Base-by-base conservation (phyloP, 2,113 vertebrate species). In the Salvelinus fontinalis region DNA sequence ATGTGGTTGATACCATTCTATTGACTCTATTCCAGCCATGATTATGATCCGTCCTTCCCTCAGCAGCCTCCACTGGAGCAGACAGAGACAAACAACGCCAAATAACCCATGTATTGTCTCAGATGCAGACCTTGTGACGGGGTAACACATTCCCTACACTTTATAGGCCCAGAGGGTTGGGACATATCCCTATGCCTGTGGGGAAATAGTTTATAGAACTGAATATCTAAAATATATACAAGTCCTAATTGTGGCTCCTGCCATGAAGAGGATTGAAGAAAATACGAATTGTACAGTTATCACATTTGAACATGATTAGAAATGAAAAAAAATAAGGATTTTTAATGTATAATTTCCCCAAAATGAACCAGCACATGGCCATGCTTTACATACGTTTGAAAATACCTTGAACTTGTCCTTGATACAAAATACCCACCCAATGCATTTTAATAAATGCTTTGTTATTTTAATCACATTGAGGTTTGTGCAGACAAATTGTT, bases 81-180 rank as follows among this genome's bases (percentile, higher is more conserved):
- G 5, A 66, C 24, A 69, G 3, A 76, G 66, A 77, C 67, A 70
- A 72, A 67, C 13, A 59, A 73, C 18, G 39, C 67, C 67, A 26
- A 34, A 22, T 48, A 67, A 67, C 67, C 49, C 18, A 49, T 70
- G 20, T 9, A n/a, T 70, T 20, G 39, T 70, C 68, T 24, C 20
- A 49, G 20, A 70, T 13, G n/a, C 27, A 68, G 27, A 31, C 7
- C 4, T 68, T 5, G 67, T 68, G 64, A 66, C 44, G 24, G 13
- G 20, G 20, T 68, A 7, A 18, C 31, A 20, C 6, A 34, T 7
- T 39, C 4, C 13, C 3, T 62, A 16, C n/a, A 62, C 59, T 54
- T 54, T 7, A 39, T 2, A 20, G 5, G 8, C 29, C 31, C 18
- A 44, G 67, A 39, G 31, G 16, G 2, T 22, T 34, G 14, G 22